Conservation (phyloP, 2,888 invertebrate species). For the Marronus borbonicus region DNA sequence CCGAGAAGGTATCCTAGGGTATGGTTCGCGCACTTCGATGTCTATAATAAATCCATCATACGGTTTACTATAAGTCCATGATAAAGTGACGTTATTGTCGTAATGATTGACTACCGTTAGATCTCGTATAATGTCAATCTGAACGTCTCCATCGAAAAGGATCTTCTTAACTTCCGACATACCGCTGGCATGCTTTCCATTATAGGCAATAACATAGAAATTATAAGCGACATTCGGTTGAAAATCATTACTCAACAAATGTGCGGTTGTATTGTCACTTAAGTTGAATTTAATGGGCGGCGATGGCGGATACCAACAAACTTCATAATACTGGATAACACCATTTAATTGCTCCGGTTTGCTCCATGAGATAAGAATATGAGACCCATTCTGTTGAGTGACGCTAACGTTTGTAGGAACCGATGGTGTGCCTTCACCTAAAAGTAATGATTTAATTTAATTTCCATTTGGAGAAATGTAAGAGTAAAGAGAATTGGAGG, state of each 20-base stretch:
- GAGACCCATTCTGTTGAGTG: slow-evolving; percentile 76
- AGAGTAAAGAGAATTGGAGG: too few species aligned
- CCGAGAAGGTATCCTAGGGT: slow-evolving; percentile 72
- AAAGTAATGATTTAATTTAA: slow-evolving; percentile 13
- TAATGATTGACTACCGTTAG: slow-evolving; percentile 72
- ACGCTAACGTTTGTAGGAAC: slow-evolving; percentile 79
- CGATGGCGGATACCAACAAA: slow-evolving; percentile 78
- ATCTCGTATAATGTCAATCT: slow-evolving; percentile 76
- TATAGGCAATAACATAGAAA: slow-evolving; percentile 82
- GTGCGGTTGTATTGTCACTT: slow-evolving; percentile 70
- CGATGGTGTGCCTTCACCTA: slow-evolving; percentile 73
- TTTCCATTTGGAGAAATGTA: not conserved
- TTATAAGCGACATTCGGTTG: slow-evolving; percentile 76
- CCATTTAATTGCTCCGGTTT: slow-evolving; percentile 79
- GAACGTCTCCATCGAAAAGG: slow-evolving; percentile 77
- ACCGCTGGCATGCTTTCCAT: slow-evolving; percentile 75
- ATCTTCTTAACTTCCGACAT: slow-evolving; percentile 75
- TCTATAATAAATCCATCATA: slow-evolving; percentile 75
- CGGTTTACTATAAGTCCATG: slow-evolving; percentile 72
- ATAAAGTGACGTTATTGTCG: slow-evolving; percentile 73
- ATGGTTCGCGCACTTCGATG: slow-evolving; percentile 72
- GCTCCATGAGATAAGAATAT: slow-evolving; percentile 81
- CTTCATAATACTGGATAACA: slow-evolving; percentile 75
- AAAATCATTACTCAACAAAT: slow-evolving; percentile 71
- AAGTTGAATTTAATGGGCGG: slow-evolving; percentile 73